Percentiles rank a stretch among this genome's conserved stretches.
phyloP scores from a whole-genome alignment of 2,113 vertebrate species.

The Oryzias javanicus region DNA sequence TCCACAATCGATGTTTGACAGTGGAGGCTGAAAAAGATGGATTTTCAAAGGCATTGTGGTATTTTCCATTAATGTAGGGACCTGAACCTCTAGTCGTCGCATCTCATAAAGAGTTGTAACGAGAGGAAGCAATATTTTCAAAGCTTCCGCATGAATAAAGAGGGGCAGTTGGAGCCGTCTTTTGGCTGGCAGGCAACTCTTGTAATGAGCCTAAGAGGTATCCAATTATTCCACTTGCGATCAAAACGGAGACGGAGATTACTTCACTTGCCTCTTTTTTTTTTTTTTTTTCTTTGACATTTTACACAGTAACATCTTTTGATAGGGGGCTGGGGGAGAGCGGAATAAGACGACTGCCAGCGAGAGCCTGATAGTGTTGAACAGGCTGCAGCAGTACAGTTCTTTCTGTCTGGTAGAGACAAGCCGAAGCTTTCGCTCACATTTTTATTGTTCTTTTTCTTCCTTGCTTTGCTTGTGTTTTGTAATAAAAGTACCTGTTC shows the following conservation, averaged over 20 bases:
- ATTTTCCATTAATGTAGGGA: slow-evolving; percentile 68
- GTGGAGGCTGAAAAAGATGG: slow-evolving; percentile 61
- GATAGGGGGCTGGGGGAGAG: slow-evolving; percentile 58
- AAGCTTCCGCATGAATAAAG: slow-evolving; percentile 69
- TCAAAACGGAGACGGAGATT: slow-evolving; percentile 72
- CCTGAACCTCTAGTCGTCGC: slow-evolving; percentile 61
- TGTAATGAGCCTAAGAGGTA: slow-evolving; percentile 78
- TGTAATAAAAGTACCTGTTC: slow-evolving; percentile 77
- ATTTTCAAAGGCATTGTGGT: slow-evolving; percentile 66
- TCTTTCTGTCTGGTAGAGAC: slow-evolving; percentile 62
- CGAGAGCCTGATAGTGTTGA: slow-evolving; percentile 80
- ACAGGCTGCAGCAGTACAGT: slow-evolving; percentile 72
- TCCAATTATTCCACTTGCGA: slow-evolving; percentile 80
- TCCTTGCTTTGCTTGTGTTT: slow-evolving; percentile 73
- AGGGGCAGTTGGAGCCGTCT: slow-evolving; percentile 69
- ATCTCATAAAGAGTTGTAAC: slow-evolving; percentile 65
- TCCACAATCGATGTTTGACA: slow-evolving; percentile 56
- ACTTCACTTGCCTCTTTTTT: slow-evolving; percentile 57
- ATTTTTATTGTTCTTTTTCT: slow-evolving; percentile 48
- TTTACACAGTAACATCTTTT: slow-evolving; percentile 71
- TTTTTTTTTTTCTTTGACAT: slow-evolving; percentile 68
- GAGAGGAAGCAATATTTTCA: slow-evolving; percentile 68
- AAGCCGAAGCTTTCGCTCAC: slow-evolving; percentile 73
- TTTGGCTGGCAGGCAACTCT: slow-evolving; percentile 73
- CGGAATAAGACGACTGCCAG: slow-evolving; percentile 31